These are phyloP conservation scores for Propithecus perrieri DNA, from an alignment of 2,797 vertebrate species.

Conservation along the genomic window DNA sequence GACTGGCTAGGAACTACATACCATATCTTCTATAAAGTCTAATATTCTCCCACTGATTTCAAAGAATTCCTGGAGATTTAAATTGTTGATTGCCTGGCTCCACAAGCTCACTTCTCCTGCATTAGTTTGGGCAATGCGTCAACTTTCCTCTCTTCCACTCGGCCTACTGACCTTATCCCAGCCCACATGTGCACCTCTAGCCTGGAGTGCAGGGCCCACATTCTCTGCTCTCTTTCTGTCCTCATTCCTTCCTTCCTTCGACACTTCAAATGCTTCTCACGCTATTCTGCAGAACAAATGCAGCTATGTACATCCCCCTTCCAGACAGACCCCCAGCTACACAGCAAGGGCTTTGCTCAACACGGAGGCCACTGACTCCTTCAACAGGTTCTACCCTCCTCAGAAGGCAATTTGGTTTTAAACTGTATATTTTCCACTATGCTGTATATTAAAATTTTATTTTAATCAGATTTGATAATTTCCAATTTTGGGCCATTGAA, in stretches of 20 bases:
- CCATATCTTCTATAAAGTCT: neutral
- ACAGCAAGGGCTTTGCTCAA: neutral
- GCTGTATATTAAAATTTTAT: neutral
- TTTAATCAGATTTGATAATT: neutral
- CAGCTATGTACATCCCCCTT: neutral
- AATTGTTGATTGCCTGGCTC: neutral
- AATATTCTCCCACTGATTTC: neutral
- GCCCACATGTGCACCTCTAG: neutral
- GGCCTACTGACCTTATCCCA: neutral
- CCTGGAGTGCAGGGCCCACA: accelerated
- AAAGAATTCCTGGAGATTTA: neutral
- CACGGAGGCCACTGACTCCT: neutral
- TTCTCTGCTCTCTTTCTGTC: neutral
- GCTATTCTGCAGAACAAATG: neutral
- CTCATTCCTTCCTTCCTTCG: neutral
- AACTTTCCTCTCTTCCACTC: neutral
- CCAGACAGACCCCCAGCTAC: neutral
- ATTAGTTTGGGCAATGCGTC: accelerated
- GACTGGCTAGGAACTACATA: neutral
- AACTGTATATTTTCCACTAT: neutral
- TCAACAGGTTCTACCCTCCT: neutral
- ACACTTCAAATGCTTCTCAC: neutral
- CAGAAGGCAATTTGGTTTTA: neutral
- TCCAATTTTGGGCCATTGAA: neutral
- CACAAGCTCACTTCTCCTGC: neutral